Base-by-base conservation (phyloP, 2,888 invertebrate genomes). In the Dioctria linearis region DNA sequence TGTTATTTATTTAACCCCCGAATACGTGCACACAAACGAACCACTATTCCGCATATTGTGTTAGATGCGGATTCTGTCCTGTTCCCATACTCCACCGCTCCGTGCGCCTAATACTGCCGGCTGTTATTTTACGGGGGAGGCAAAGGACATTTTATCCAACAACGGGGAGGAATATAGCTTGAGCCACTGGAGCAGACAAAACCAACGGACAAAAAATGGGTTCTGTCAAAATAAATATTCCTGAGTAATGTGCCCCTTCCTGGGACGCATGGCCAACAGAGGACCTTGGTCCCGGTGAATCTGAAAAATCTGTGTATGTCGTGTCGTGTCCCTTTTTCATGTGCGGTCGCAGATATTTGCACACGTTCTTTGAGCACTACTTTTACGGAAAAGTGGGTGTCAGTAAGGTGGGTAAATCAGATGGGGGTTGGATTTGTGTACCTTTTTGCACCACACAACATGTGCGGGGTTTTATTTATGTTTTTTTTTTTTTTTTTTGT, bases 151-250 rank as follows among this genome's bases (percentile, higher is more conserved):
- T 63, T 61, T 61, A 57, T 63, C 76, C 76, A 63, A 46, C 61
- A 43, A 25, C 25, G 25, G 25, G 2, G 25, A 25, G 76, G 76
- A 76, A 76, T 65, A 65, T 76, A 63, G 39, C 76, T 76, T 37
- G 76, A 76, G 63, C 76, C 63, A 76, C 63, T 76, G 76, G 63
- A 46, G 76, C 76, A 76, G 79, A 80, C 63, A 80, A 59, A 80
- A 80, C 75, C 69, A 75, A 66, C 78, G 81, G 82, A 82, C 80
- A 80, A 82, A 82, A 81, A 82, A 81, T 81, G 81, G 81, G 80
- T 82, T 81, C 81, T 82, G 82, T 82, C 82, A 82, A 82, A 82
- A 82, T 82, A 82, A 82, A 82, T 82, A 82, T 82, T 82, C 78
- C 57, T 82, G 82, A 82, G 79, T 81, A 82, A 82, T 82, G 79